These are phyloP conservation scores for Heliconius sara DNA, from an alignment of 2,888 invertebrate species.

Conservation along the genomic window DNA sequence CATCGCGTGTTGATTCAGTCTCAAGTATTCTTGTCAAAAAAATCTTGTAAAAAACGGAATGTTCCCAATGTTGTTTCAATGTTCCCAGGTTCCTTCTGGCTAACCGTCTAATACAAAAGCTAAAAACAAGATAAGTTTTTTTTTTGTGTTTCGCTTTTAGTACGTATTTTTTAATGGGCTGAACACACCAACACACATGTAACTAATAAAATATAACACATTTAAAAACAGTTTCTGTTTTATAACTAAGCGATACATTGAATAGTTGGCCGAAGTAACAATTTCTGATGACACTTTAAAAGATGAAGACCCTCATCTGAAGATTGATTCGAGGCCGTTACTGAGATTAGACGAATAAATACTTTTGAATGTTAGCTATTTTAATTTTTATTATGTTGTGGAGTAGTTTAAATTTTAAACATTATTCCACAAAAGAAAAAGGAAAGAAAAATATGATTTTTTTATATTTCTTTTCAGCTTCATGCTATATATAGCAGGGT, in stretches of 20 bases:
- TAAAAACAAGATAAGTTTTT: no score
- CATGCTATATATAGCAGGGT: neutral
- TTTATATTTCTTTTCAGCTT: neutral
- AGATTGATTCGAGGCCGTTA: conserved; percentile 32
- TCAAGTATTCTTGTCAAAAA: no score
- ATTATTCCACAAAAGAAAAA: no score
- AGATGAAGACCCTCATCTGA: conserved; percentile 34
- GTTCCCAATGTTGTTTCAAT: no score
- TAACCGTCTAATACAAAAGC: no score
- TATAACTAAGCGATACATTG: conserved; percentile 11
- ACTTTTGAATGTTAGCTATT: conserved; percentile 17
- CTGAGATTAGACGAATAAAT: conserved; percentile 27
- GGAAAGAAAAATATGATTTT: neutral
- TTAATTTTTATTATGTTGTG: neutral
- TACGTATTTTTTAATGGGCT: no score
- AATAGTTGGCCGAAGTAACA: conserved; percentile 33
- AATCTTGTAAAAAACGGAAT: no score
- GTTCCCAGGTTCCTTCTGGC: no score
- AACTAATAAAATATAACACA: neutral
- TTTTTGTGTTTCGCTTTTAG: no score
- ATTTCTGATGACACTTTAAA: conserved; percentile 24
- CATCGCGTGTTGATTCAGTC: no score
- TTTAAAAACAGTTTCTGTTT: neutral
- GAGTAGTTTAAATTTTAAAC: neutral
- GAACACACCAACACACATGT: no score